Evolutionary conservation across 2,888 invertebrate species (phyloP).

Genomic region (Anticlea derivata): DNA sequence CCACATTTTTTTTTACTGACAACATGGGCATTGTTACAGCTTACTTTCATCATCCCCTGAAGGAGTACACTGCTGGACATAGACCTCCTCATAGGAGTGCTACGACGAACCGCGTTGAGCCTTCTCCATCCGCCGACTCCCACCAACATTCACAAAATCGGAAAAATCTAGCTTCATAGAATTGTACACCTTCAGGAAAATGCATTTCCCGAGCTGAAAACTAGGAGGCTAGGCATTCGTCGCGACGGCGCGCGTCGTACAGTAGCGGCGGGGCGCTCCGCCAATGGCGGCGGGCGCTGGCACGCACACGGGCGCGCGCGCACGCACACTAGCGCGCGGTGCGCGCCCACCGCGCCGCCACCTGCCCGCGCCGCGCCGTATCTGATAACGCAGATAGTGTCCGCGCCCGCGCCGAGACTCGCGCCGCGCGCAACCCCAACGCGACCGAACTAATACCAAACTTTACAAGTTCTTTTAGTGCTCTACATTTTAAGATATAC

Average conservation of each 20-base stretch:
- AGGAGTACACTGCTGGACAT: no score
- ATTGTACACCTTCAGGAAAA: constrained; percentile 12
- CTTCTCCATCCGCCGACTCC: no score
- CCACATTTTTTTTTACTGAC: no score
- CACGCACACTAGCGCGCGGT: constrained; percentile 18
- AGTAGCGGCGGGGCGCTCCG: constrained; percentile 13
- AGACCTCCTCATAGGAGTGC: no score
- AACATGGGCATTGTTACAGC: no score
- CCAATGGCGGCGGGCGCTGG: constrained; percentile 23
- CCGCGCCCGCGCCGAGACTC: constrained; percentile 26
- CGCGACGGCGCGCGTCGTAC: constrained; percentile 11
- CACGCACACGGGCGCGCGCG: constrained; percentile 1
- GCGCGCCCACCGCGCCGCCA: constrained; percentile 20
- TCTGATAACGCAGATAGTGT: constrained; percentile 38
- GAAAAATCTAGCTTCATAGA: no score
- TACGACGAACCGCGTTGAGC: no score
- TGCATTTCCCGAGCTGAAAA: constrained; percentile 14
- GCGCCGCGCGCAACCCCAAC: constrained; percentile 11
- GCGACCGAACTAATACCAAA: background rate
- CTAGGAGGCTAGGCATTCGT: constrained; percentile 9
- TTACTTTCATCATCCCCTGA: no score
- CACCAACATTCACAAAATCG: no score
- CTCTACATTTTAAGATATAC: background rate
- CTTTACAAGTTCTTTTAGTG: constrained; percentile 3
- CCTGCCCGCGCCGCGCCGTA: constrained; percentile 37